Evolutionary conservation across 2,113 vertebrate species (phyloP), one percentile per base, ranked within the genome.

Genomic region (Carassius carassius): DNA sequence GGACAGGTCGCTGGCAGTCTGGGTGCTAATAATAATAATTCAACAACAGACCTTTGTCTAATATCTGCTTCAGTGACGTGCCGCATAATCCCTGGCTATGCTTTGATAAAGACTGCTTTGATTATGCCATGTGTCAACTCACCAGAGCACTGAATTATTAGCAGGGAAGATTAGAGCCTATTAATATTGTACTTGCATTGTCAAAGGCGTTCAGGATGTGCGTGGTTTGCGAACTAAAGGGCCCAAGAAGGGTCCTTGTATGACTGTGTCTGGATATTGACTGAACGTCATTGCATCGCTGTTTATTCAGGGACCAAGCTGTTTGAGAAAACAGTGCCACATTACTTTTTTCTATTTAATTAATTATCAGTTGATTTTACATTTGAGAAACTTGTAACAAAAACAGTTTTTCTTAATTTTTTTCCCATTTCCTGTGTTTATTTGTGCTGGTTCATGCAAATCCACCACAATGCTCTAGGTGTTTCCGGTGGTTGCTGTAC

Each of bases 91-190:
- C 84, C 77, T 17, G 17, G 63, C 82, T 84, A 21, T 37, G 63
- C 78, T 82, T 82, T 78, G 63, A 85, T 85, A 82, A 82, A 72
- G 79, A 58, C 74, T 85, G 78, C 82, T 87, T 87, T 87, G 62
- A 69, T 81, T 82, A 81, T 74, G 74, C 76, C 23, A 65, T 25
- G 32, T 75, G 92, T 92, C 87, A 88, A 79, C 89, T 91, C 91
- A 91, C 92, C 92, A 90, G 89, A 92, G 91, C 91, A 79, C 85
- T 88, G 89, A 93, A 78, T 82, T 60, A 70, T 54, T 69, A 74
- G 62, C 3, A 11, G 44, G 21, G 47, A 73, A 79, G 84, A 85
- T 80, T 79, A 88, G 73, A 78, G 56, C 25, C 19, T 47, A 67
- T 60, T 86, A 78, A 72, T 32, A 32, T 69, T 79, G 62, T 54